Percentiles rank a stretch among this genome's conserved stretches.
These are phyloP conservation scores for Neodiprion lecontei DNA, from an alignment of 1,140 invertebrate genomes.

Conservation along the genomic window DNA sequence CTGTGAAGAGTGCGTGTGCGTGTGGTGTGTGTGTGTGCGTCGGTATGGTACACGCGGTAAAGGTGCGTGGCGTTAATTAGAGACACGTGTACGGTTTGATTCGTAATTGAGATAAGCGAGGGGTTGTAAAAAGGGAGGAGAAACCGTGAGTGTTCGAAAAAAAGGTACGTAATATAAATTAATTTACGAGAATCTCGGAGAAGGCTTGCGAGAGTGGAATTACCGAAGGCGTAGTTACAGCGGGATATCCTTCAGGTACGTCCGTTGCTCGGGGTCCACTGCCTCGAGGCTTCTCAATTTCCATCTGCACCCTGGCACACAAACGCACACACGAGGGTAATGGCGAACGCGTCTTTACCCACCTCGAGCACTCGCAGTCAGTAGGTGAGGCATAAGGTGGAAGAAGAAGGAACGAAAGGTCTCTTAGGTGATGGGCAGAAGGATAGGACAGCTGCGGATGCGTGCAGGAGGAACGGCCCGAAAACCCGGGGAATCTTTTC, in stretches of 20 bases:
- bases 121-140: background rate
- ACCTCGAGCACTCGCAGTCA: background rate
- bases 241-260: background rate
- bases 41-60: too few relatives aligned
- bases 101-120: background rate
- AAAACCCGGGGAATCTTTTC: background rate
- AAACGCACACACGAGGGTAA: background rate
- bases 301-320: background rate
- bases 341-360: conserved; percentile 3
- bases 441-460: background rate
- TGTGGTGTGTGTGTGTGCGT: too few relatives aligned
- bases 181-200: conserved; percentile 1
- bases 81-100: background rate
- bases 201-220: background rate
- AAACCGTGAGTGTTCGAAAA: background rate
- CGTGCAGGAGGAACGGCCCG: background rate
- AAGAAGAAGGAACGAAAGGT: conserved; percentile 1
- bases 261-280: background rate
- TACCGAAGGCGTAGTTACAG: too few relatives aligned
- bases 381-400: conserved; percentile 6
- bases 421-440: background rate
- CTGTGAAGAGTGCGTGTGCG: too few relatives aligned
- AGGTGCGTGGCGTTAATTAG: background rate
- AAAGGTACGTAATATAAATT: background rate
- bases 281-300: background rate